Evolutionary conservation across 2,113 vertebrate genomes (phyloP).

Genomic region (Beaufortia kweichowensis): DNA sequence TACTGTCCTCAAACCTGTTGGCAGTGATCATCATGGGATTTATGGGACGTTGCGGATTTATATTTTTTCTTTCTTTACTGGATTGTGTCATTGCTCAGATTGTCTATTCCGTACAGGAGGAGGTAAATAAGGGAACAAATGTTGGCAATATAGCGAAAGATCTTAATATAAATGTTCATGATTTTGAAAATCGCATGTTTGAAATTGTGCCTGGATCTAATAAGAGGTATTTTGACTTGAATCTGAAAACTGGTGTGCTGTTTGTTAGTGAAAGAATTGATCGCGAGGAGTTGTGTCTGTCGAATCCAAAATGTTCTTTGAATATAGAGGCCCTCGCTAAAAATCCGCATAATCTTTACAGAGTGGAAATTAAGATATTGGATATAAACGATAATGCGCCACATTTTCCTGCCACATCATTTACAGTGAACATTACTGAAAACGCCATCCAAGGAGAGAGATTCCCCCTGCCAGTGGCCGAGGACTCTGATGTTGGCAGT

Average conservation of each 20-base stretch:
- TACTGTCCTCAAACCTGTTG: background rate
- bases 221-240: constrained; percentile 68
- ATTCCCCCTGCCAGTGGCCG: constrained; percentile 62
- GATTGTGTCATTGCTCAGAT: constrained; percentile 63
- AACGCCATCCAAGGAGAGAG: constrained; percentile 60
- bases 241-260: constrained; percentile 67
- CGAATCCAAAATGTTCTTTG: constrained; percentile 65
- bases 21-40: background rate
- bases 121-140: constrained; percentile 68
- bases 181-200: constrained; percentile 61
- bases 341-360: constrained; percentile 68
- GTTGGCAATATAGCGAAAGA: constrained; percentile 76
- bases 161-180: constrained; percentile 66
- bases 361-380: constrained; percentile 68
- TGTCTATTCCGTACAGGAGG: constrained; percentile 71
- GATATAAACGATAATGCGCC: constrained; percentile 77
- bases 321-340: constrained; percentile 66
- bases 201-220: constrained; percentile 62
- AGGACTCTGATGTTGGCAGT: constrained; percentile 66
- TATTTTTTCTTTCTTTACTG: constrained; percentile 57
- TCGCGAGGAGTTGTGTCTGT: constrained; percentile 71
- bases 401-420: constrained; percentile 52
- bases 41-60: background rate
- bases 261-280: constrained; percentile 70
- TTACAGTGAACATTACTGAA: constrained; percentile 61